phyloP scores from a whole-genome alignment of 1,140 invertebrate species.

The Atta cephalotes region DNA sequence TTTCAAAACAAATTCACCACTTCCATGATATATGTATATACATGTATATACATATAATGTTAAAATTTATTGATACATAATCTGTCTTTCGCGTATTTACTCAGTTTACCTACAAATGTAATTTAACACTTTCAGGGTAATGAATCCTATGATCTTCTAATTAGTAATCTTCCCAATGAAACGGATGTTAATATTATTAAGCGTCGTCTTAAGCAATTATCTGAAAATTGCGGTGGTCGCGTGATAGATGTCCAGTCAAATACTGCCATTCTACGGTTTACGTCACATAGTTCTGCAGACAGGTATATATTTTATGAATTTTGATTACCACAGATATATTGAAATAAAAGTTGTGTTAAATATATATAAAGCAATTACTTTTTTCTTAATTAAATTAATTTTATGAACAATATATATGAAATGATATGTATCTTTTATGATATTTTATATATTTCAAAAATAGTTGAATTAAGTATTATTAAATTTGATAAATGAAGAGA shows the following conservation, averaged over 20 bases:
- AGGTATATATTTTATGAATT: constrained; percentile 87
- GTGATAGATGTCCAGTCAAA: constrained; percentile 89
- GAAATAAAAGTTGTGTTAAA: not conserved
- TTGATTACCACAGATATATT: not conserved
- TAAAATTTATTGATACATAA: not conserved
- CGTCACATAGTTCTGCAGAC: constrained; percentile 89
- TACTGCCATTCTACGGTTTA: constrained; percentile 91
- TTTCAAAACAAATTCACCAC: not conserved
- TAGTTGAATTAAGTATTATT: not conserved
- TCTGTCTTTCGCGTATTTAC: not conserved
- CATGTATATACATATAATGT: not conserved
- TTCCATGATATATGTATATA: not conserved
- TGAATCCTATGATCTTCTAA: constrained; percentile 84
- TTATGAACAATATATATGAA: not conserved
- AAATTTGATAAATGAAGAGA: not conserved
- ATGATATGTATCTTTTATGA: not conserved
- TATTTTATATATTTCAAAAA: not conserved
- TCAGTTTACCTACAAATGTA: constrained; percentile 8
- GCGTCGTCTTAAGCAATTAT: constrained; percentile 89
- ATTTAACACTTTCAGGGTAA: constrained; percentile 79
- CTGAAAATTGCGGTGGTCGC: constrained; percentile 93
- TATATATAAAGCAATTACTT: not conserved
- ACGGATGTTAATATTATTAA: constrained; percentile 85
- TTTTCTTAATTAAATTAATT: not conserved
- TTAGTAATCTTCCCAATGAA: constrained; percentile 87